Conservation (phyloP, 2,888 invertebrate genomes). For the Lasioglossum calceatum region DNA sequence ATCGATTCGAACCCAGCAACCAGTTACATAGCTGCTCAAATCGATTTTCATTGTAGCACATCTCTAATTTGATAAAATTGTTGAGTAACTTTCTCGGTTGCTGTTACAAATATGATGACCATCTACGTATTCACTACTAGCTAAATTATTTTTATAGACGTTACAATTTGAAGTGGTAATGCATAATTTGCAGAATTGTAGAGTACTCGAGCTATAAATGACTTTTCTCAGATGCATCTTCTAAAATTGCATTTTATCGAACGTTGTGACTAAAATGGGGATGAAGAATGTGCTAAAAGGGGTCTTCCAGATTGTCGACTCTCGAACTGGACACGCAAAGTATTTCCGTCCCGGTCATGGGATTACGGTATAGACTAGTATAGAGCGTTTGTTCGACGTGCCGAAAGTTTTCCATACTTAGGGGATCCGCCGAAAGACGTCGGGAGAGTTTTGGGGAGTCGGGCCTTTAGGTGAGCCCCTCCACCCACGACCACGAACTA, state of each 20-base stretch:
- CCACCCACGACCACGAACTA: not conserved
- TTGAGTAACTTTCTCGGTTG: not conserved
- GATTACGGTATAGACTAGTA: not conserved
- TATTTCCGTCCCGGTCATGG: not conserved
- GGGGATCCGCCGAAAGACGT: not conserved
- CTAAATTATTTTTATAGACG: not conserved
- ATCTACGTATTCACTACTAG: too few relatives aligned
- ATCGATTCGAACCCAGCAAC: not conserved
- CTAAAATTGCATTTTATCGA: too few relatives aligned
- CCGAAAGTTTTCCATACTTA: conserved; percentile 8
- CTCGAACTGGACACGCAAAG: not conserved
- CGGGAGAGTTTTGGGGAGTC: not conserved
- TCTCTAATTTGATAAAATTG: not conserved
- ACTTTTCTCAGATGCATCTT: not conserved
- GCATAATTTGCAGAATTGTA: not conserved
- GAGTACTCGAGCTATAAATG: not conserved
- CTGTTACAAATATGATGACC: not conserved
- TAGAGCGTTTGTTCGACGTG: not conserved
- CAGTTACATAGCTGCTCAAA: too few relatives aligned
- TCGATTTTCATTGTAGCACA: not conserved
- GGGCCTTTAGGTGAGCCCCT: not conserved
- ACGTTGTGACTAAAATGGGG: not conserved
- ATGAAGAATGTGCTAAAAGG: not conserved
- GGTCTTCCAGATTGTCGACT: not conserved
- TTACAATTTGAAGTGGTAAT: not conserved